These are phyloP conservation scores for Cheilosia variabilis DNA, from an alignment of 2,888 invertebrate genomes.

Conservation along the genomic window DNA sequence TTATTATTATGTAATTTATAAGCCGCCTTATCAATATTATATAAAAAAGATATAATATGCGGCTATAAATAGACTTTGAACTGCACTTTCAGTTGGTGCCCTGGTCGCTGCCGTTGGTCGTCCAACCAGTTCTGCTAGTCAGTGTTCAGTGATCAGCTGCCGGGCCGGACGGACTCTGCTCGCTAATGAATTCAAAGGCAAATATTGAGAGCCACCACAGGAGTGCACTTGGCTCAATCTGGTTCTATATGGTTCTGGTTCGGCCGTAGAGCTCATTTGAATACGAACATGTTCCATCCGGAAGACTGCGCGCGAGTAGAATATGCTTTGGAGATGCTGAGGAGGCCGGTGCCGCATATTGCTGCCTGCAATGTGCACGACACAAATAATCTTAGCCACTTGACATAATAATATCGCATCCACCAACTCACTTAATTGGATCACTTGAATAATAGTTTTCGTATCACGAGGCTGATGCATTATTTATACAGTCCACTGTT, in stretches of 20 bases:
- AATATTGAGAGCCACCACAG: background rate
- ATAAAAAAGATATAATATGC: slow-evolving; percentile 55
- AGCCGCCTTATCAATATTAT: slow-evolving; percentile 66
- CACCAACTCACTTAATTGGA: slow-evolving; percentile 75
- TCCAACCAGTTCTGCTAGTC: slow-evolving; percentile 42
- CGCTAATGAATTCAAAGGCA: slow-evolving; percentile 49
- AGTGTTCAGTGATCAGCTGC: slow-evolving; percentile 69
- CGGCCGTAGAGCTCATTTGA: slow-evolving; percentile 57
- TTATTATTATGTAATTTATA: slow-evolving; percentile 71
- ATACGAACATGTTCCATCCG: slow-evolving; percentile 65
- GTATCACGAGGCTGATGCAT: slow-evolving; percentile 71
- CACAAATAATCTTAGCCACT: slow-evolving; percentile 73
- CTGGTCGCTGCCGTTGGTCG: slow-evolving; percentile 12
- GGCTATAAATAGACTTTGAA: slow-evolving; percentile 55
- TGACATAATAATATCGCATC: slow-evolving; percentile 74
- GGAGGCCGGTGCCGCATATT: slow-evolving; percentile 3
- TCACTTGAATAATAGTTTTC: slow-evolving; percentile 74
- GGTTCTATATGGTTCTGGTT: slow-evolving; percentile 59
- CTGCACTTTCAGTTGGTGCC: slow-evolving; percentile 45
- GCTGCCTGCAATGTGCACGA: slow-evolving; percentile 62
- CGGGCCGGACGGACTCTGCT: slow-evolving; percentile 22
- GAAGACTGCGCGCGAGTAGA: slow-evolving; percentile 33
- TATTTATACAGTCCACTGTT: slow-evolving; percentile 70
- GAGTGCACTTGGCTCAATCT: slow-evolving; percentile 36
- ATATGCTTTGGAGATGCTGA: slow-evolving; percentile 26